Base-by-base conservation (phyloP, 2,888 invertebrate species). In the Mimumesa dahlbomi region DNA sequence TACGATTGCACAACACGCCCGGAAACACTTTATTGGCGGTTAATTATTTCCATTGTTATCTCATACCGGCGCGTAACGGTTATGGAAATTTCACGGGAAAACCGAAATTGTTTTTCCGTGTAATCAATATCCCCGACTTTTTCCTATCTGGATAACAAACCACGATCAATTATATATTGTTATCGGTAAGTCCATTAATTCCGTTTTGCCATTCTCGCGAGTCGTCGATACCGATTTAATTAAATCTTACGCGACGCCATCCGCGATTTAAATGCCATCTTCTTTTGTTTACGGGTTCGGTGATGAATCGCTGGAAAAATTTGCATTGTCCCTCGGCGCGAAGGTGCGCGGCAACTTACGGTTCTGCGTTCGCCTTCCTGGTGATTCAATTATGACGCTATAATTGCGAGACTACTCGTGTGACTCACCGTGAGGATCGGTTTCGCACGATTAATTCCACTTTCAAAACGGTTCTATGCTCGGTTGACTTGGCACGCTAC, bases 391-490 rank as follows among this genome's bases (percentile, higher is more conserved):
- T 73, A 73, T 72, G 74, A 77, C 72, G 50, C 63, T 79, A 59
- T 71, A 70, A 73, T 64, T 75, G 73, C 71, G 63, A 70, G n/a
- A n/a, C n/a, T 66, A 71, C 71, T 58, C 65, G 67, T 67, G 48
- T 78, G 76, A 81, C 34, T 77, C 79, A 72, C 36, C 25, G 42
- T 46, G 50, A 66, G 68, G 48, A 76, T 69, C 65, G 58, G 69
- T 78, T 62, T 77, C 73, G 73, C 73, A 70, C 81, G 72, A 73
- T 77, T 75, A 75, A 83, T 73, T 67, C 61, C 70, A 73, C 76
- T 82, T 78, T 82, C 83, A 74, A 83, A 79, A 68, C 64, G 64
- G 77, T 65, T 66, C 58, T 75, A 73, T 68, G 64, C 74, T 70
- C 56, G 50, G 68, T 42, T 59, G 63, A 25, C 11, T 58, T 61